Conservation (phyloP, 2,888 invertebrate species). For the Drosophila cognata region DNA sequence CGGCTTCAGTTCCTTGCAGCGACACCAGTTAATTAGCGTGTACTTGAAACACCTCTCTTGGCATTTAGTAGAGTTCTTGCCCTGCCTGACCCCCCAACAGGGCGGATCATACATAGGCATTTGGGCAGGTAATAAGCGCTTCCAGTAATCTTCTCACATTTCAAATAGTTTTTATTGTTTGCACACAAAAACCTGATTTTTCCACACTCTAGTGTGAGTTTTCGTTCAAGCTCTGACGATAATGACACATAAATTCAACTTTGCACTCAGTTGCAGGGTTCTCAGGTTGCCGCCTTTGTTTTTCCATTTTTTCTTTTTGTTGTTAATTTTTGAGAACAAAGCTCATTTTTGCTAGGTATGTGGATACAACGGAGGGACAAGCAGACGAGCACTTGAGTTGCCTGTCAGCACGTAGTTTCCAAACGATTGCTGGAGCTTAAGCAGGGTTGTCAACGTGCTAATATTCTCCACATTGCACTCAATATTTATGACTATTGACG, state of each 20-base stretch:
- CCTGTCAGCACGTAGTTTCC: conserved; percentile 56
- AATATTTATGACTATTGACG: conserved; percentile 33
- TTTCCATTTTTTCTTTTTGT: conserved; percentile 17
- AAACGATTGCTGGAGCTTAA: conserved; percentile 32
- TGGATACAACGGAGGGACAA: neutral
- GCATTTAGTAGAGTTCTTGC: conserved; percentile 11
- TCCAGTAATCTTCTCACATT: neutral
- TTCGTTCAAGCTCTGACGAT: conserved; percentile 21
- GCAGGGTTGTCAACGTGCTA: conserved; percentile 54
- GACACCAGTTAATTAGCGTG: conserved; percentile 43
- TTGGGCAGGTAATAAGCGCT: neutral
- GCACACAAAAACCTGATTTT: conserved; percentile 15
- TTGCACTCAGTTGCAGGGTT: conserved; percentile 49
- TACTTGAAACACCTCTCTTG: conserved; percentile 33
- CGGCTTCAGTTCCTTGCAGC: conserved; percentile 43
- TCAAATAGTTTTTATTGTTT: conserved; percentile 30
- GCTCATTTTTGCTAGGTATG: conserved; percentile 6
- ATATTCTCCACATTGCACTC: conserved; percentile 40
- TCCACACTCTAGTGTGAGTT: conserved; percentile 59
- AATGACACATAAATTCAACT: conserved; percentile 45
- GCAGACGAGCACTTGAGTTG: conserved; percentile 21
- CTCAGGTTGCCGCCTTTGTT: conserved; percentile 5
- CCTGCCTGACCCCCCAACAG: neutral
- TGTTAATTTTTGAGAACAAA: conserved; percentile 15
- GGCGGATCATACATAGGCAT: neutral